Evolutionary conservation across 2,113 vertebrate genomes (phyloP).

Genomic region (Otolemur garnettii): DNA sequence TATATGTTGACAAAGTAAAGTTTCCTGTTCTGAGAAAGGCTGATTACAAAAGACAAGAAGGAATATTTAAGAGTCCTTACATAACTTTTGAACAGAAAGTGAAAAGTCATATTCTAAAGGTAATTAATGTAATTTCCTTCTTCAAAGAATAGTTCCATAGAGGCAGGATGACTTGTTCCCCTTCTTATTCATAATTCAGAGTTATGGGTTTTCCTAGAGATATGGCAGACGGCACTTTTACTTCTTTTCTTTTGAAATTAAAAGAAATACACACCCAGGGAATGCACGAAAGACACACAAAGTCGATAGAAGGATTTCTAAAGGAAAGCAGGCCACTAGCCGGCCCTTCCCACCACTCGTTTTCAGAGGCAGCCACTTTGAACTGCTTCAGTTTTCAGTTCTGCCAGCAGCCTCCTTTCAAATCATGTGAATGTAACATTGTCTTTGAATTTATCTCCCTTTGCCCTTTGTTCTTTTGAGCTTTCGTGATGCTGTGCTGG

Average conservation of each 20-base stretch:
- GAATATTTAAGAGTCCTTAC: conserved; percentile 60
- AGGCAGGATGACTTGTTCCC: not conserved
- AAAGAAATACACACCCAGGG: not conserved
- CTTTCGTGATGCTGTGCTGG: not conserved
- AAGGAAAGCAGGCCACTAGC: not conserved
- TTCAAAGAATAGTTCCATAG: not conserved
- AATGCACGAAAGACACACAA: not conserved
- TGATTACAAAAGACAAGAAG: conserved; percentile 67
- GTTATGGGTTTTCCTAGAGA: not conserved
- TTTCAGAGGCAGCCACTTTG: not conserved
- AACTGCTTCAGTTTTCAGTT: not conserved
- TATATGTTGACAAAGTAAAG: conserved; percentile 70
- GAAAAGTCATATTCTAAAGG: not conserved
- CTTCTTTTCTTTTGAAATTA: conserved; percentile 45
- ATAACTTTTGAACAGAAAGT: conserved; percentile 62
- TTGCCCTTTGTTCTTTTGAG: not conserved
- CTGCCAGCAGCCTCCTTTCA: not conserved
- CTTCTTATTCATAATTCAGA: not conserved
- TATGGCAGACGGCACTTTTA: not conserved
- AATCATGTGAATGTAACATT: not conserved
- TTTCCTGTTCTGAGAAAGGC: conserved; percentile 68
- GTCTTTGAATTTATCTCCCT: not conserved
- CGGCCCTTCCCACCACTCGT: not conserved
- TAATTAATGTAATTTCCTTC: not conserved
- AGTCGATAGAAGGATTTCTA: not conserved